phyloP scores from a whole-genome alignment of 2,113 vertebrate genomes.

The Jacana jacana region DNA sequence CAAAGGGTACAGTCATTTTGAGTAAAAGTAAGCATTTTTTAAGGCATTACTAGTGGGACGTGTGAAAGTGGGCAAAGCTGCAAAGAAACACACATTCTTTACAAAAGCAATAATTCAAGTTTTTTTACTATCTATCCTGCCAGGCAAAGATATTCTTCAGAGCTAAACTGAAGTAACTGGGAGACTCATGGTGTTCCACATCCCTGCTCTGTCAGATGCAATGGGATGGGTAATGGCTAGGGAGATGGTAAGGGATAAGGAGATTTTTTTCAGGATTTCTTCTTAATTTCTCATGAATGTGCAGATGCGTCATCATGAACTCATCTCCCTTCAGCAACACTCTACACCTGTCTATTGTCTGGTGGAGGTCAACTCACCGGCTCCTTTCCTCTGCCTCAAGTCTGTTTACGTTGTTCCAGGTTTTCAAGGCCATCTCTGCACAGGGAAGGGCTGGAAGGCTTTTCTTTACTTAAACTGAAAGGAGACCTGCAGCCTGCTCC shows the following conservation, averaged over 20 bases:
- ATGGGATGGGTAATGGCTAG: neutral
- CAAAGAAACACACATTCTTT: neutral
- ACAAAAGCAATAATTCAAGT: neutral
- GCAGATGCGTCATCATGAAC: accelerated
- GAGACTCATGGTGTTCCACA: neutral
- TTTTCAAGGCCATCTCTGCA: neutral
- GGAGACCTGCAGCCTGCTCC: neutral
- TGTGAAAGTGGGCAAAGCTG: neutral
- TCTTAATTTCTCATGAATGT: neutral
- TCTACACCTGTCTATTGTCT: neutral
- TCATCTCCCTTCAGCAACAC: neutral
- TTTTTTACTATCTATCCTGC: neutral
- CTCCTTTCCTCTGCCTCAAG: neutral
- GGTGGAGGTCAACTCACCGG: neutral
- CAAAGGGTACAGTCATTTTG: neutral
- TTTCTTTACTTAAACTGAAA: neutral
- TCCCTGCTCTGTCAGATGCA: neutral
- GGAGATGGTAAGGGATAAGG: neutral
- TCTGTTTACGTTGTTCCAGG: neutral
- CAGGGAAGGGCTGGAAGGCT: neutral
- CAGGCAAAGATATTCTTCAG: neutral
- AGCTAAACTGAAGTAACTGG: neutral
- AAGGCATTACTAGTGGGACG: neutral
- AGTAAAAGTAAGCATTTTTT: neutral
- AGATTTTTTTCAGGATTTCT: neutral